phyloP scores from a whole-genome alignment of 1,140 invertebrate species.

The Atta cephalotes region DNA sequence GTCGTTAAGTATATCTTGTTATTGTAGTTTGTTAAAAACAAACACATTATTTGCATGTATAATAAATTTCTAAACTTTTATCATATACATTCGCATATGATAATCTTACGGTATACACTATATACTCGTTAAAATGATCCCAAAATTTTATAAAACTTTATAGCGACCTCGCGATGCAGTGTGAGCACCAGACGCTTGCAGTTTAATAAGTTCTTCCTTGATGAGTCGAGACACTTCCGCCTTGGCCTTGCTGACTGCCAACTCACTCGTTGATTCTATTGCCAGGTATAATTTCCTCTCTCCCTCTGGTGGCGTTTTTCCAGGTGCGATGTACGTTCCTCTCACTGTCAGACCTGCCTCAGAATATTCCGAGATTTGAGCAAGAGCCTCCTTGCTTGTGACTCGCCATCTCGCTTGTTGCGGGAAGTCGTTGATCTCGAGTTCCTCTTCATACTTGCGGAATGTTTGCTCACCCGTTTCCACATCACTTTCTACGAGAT shows the following conservation, averaged over 20 bases:
- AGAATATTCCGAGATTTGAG: slow-evolving; percentile 99
- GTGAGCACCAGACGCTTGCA: slow-evolving; percentile 95
- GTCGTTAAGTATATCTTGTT: slow-evolving; percentile 69
- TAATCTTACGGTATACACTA: neutral
- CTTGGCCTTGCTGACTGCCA: slow-evolving; percentile 99
- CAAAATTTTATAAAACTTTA: slow-evolving; percentile 93
- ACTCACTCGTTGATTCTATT: slow-evolving; percentile 99
- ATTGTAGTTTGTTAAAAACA: slow-evolving; percentile 65
- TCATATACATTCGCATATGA: slow-evolving; percentile 47
- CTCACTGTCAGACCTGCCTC: slow-evolving; percentile 99
- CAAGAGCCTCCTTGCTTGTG: slow-evolving; percentile 99
- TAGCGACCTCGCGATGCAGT: slow-evolving; percentile 97
- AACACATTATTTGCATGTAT: slow-evolving; percentile 71
- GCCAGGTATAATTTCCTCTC: slow-evolving; percentile 99
- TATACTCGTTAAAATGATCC: neutral
- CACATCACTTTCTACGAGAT: slow-evolving; percentile 89
- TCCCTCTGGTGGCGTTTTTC: slow-evolving; percentile 96
- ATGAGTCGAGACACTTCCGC: slow-evolving; percentile 99
- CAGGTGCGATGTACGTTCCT: slow-evolving; percentile 97
- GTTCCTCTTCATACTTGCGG: slow-evolving; percentile 98
- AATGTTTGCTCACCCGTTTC: slow-evolving; percentile 92
- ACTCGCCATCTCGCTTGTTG: slow-evolving; percentile 99
- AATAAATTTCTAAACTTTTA: slow-evolving; percentile 73
- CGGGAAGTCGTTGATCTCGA: slow-evolving; percentile 99
- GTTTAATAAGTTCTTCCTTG: slow-evolving; percentile 98